Base-by-base conservation (phyloP, 2,113 vertebrate genomes). In the Chascanopsetta lugubris region DNA sequence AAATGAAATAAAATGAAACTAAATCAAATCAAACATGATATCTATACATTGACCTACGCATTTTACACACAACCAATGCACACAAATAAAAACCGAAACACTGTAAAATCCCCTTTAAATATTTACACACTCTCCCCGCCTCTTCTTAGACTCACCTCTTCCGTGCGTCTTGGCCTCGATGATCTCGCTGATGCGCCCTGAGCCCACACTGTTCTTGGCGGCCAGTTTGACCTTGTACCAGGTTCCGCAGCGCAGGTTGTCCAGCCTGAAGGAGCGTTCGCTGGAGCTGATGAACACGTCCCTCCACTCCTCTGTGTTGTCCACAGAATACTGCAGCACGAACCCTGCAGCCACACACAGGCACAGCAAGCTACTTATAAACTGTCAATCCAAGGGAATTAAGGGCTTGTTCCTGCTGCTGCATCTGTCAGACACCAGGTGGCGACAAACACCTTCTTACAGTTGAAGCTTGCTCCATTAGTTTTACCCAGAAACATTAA, bases 191-290 rank as follows among this genome's bases (percentile, higher is more conserved):
- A 99, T 99, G 76, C 96, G 95, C 3, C 97, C 97, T 0, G 97
- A 96, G 4, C 97, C 97, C 13, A 99, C 97, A 1, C 96, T 98
- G 93, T 99, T 99, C 89, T 99, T 99, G 77, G 97, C 97, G 0
- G 97, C 97, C 90, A 99, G 84, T 87, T 99, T 99, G 89, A 99
- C 96, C 90, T 99, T 99, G 93, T 99, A 99, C 97, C 97, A 99
- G 0, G 97, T 99, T 75, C 97, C 97, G 0, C 97, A 99, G 82
- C 96, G 95, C 69, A 99, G 94, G 85, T 96, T 97, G 84, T 98
- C 97, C 89, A 99, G 82, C 86, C 95, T 94, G 91, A 97, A 99
- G 85, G 97, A 96, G 15, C 96, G 94, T 72, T 99, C 97, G 0
- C 92, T 93, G 47, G 97, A 98, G 91, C 95, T 97, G 88, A 99